phyloP scores from a whole-genome alignment of 2,113 vertebrate species.

The Apodemus sylvaticus region DNA sequence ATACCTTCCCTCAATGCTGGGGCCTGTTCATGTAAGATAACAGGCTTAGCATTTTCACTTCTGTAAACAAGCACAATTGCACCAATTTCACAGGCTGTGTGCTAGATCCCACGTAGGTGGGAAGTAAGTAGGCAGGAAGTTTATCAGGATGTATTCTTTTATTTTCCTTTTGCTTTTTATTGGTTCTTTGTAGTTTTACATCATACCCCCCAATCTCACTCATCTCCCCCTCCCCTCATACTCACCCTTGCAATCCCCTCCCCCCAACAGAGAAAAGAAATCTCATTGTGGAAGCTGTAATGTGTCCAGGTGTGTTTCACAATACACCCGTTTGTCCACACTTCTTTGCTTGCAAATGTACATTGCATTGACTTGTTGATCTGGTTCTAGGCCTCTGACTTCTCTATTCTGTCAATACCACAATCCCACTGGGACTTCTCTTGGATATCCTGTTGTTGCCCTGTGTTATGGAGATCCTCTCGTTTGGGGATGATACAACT shows the following conservation, averaged over 20 bases:
- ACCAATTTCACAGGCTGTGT: background rate
- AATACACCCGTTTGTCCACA: background rate
- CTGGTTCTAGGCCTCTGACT: background rate
- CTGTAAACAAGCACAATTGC: background rate
- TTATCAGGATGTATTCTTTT: background rate
- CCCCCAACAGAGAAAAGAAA: background rate
- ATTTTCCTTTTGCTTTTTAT: background rate
- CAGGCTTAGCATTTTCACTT: background rate
- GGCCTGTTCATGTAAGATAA: background rate
- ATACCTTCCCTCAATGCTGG: background rate
- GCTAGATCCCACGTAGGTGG: background rate
- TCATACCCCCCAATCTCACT: background rate
- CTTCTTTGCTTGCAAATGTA: background rate
- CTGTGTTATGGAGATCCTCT: background rate
- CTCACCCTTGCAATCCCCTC: background rate
- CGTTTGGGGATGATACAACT: background rate
- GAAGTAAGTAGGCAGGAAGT: background rate
- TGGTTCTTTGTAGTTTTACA: background rate
- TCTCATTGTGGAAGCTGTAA: background rate
- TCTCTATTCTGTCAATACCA: background rate
- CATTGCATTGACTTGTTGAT: background rate
- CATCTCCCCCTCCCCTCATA: background rate
- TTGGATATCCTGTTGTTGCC: background rate
- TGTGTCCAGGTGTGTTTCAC: background rate
- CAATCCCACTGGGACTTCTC: background rate